A percentile compares a stretch with the other conserved stretches of the same genome.
These are phyloP conservation scores for Diplodus sargus DNA, from an alignment of 2,797 vertebrate genomes.

Conservation along the genomic window DNA sequence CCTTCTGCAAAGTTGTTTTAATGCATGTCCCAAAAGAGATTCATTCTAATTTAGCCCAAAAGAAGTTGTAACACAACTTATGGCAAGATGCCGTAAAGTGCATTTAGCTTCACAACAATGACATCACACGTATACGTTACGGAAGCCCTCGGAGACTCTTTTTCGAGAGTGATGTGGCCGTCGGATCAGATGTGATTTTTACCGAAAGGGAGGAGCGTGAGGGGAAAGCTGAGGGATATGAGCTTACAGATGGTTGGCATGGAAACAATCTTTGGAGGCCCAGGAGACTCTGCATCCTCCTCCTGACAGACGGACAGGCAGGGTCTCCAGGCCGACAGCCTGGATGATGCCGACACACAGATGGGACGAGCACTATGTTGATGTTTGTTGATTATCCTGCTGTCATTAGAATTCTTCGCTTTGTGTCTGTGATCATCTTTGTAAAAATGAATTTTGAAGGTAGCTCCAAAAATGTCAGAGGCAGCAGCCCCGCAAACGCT, in stretches of 20 bases:
- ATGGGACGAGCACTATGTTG: constrained; percentile 21
- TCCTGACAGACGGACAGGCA: constrained; percentile 64
- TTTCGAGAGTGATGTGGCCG: constrained; percentile 1
- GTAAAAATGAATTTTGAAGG: neutral
- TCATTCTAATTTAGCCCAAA: neutral
- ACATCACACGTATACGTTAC: neutral
- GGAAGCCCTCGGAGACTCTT: neutral
- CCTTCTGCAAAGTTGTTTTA: neutral
- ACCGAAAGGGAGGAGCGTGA: neutral
- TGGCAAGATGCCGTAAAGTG: neutral
- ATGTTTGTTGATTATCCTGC: constrained; percentile 28
- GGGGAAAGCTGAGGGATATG: constrained; percentile 31
- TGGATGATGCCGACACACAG: constrained; percentile 27
- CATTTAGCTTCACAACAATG: neutral
- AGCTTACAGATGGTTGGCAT: constrained; percentile 71
- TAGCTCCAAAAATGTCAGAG: too few species aligned
- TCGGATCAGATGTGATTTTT: constrained; percentile 30
- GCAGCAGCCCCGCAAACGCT: too few species aligned
- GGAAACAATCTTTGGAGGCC: constrained; percentile 59
- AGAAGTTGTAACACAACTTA: neutral
- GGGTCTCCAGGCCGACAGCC: constrained; percentile 36
- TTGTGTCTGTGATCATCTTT: constrained; percentile 10
- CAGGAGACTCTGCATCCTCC: constrained; percentile 36
- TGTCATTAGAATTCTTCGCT: neutral
- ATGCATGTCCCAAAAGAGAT: neutral